Percentiles rank a stretch among this genome's conserved stretches.
phyloP scores from a whole-genome alignment of 1,140 invertebrate species.

The Meloidogyne floridensis region DNA sequence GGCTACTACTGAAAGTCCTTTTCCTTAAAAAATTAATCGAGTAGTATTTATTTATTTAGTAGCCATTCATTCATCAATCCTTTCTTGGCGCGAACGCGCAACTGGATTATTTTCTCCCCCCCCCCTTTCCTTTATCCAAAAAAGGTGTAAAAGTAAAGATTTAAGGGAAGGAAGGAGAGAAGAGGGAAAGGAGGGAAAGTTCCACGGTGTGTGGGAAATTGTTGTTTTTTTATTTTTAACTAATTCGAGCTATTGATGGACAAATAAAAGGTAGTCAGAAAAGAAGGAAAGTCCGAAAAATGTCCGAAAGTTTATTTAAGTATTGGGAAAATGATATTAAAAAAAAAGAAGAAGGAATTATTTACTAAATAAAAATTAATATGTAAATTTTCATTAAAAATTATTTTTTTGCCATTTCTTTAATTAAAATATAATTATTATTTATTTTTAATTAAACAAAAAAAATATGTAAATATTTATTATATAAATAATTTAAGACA shows the following conservation, averaged over 20 bases:
- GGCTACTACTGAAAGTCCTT: no score
- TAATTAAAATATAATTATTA: no score
- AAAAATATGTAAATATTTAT: not conserved
- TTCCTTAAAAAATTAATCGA: no score
- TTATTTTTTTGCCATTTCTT: no score
- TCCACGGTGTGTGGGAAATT: not conserved
- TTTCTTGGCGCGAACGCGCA: not conserved
- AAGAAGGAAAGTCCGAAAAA: no score
- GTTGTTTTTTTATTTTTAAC: not conserved
- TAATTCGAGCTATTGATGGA: constrained; percentile 9
- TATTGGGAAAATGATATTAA: no score
- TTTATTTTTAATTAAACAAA: no score
- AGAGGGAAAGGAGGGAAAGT: not conserved
- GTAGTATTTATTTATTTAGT: no score
- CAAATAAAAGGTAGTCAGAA: not conserved
- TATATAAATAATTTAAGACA: not conserved
- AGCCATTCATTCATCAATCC: not conserved
- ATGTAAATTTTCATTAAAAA: no score
- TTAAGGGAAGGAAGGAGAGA: not conserved
- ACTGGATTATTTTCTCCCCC: not conserved
- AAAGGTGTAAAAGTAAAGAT: not conserved
- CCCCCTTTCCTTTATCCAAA: not conserved
- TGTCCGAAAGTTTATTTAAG: no score
- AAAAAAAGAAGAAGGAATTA: no score
- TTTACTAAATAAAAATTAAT: no score